Percentiles rank a stretch among this genome's conserved stretches.
Evolutionary conservation across 2,888 invertebrate genomes (phyloP).

Genomic region (Ischnus inquisitorius): DNA sequence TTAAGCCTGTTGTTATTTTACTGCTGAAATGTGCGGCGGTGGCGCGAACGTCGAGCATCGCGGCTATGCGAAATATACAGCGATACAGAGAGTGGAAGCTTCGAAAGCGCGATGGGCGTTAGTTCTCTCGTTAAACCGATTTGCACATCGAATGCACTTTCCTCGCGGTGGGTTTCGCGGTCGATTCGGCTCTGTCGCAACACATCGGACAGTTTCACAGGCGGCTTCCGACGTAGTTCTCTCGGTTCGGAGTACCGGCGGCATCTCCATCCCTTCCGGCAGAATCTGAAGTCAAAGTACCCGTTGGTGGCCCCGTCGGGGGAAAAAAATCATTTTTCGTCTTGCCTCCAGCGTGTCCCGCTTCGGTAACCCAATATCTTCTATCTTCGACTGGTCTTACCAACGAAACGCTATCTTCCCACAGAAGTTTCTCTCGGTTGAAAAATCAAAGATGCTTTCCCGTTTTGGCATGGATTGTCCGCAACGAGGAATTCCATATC

Average conservation of each 20-base stretch:
- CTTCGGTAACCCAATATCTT: slow-evolving; percentile 60
- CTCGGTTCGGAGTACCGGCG: slow-evolving; percentile 19
- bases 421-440: slow-evolving; percentile 48
- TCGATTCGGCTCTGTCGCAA: slow-evolving; percentile 41
- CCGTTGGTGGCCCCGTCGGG: neutral
- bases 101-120: slow-evolving; percentile 33
- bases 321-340: neutral
- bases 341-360: neutral
- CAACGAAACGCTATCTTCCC: slow-evolving; percentile 44
- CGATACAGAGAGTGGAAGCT: slow-evolving; percentile 38
- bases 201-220: slow-evolving; percentile 78
- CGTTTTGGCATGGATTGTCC: neutral
- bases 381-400: slow-evolving; percentile 11
- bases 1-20: slow-evolving; percentile 80
- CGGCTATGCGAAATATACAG: slow-evolving; percentile 31
- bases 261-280: slow-evolving; percentile 11
- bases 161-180: slow-evolving; percentile 64
- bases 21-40: slow-evolving; percentile 59
- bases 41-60: slow-evolving; percentile 51
- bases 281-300: neutral
- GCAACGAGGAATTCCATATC: neutral
- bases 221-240: slow-evolving; percentile 16
- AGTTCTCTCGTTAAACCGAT: slow-evolving; percentile 81
- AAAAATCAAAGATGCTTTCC: neutral
- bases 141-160: slow-evolving; percentile 81